A percentile compares a stretch with the other conserved stretches of the same genome.
Evolutionary conservation across 2,888 invertebrate genomes (phyloP).

Genomic region (Carterocephalus palaemon): DNA sequence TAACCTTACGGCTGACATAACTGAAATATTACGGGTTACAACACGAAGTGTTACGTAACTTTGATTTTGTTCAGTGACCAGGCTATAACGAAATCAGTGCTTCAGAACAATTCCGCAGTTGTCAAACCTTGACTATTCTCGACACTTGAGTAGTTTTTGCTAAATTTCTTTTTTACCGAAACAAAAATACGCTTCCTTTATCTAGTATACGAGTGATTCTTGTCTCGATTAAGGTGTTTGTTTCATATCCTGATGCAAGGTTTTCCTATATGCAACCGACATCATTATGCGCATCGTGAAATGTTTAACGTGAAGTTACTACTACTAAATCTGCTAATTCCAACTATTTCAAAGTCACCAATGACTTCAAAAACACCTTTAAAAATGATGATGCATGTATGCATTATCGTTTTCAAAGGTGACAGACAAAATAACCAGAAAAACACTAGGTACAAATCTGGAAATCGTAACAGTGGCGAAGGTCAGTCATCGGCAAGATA

Average conservation of each 20-base stretch:
- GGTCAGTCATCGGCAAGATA: constrained; percentile 11
- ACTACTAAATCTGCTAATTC: too few species aligned
- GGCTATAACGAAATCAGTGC: constrained; percentile 24
- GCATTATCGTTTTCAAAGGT: background rate
- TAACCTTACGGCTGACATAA: constrained; percentile 26
- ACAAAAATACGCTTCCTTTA: constrained; percentile 3
- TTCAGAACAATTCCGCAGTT: constrained; percentile 24
- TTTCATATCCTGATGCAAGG: constrained; percentile 14
- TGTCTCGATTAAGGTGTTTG: too few species aligned
- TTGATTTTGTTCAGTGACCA: constrained; percentile 26
- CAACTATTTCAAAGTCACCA: too few species aligned
- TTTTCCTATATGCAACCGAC: constrained; percentile 16
- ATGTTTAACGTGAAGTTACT: too few species aligned
- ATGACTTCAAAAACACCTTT: too few species aligned
- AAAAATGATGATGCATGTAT: too few species aligned
- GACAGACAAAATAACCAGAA: background rate
- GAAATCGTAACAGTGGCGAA: constrained; percentile 9
- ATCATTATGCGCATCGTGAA: constrained; percentile 17
- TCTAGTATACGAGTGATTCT: background rate
- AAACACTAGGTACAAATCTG: constrained; percentile 8
- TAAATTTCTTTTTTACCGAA: constrained; percentile 20
- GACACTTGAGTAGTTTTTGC: constrained; percentile 25
- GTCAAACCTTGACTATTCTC: constrained; percentile 30
- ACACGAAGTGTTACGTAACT: constrained; percentile 30
- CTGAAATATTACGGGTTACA: constrained; percentile 28